Evolutionary conservation across 2,113 vertebrate genomes (phyloP).

Genomic region (Oncorhynchus clarkii): DNA sequence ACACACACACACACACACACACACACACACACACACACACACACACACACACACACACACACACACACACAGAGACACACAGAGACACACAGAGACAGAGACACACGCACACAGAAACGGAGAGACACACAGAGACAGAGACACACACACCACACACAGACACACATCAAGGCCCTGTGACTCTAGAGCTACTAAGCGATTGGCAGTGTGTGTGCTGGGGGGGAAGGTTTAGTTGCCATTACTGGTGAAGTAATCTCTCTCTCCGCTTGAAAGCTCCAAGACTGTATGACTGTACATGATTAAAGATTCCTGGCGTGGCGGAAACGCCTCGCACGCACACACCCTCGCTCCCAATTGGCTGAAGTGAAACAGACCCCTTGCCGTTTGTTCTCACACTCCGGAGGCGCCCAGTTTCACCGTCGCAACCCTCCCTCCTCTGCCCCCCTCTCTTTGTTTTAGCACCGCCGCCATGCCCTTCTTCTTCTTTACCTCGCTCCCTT

Average conservation of each 20-base stretch:
- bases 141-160: not conserved
- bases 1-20: not conserved
- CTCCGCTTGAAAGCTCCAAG: slow-evolving; percentile 56
- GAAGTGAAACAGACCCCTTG: slow-evolving; percentile 50
- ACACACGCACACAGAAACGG: too few species aligned
- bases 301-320: slow-evolving; percentile 62
- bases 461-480: not conserved
- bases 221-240: slow-evolving; percentile 69
- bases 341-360: slow-evolving; percentile 49
- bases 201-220: slow-evolving; percentile 38
- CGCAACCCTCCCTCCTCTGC: not conserved
- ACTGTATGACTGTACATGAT: slow-evolving; percentile 71
- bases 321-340: slow-evolving; percentile 43
- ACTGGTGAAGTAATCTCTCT: slow-evolving; percentile 73
- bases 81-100: not conserved
- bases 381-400: slow-evolving; percentile 37
- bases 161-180: not conserved
- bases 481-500: slow-evolving; percentile 44
- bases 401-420: not conserved
- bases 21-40: not conserved
- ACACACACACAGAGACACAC: too few species aligned
- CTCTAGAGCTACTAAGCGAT: slow-evolving; percentile 44
- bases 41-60: too few species aligned
- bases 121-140: too few species aligned
- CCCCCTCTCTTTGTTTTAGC: slow-evolving; percentile 1